Conservation (phyloP, 2,797 vertebrate genomes). For the Pseudochromis fuscus region DNA sequence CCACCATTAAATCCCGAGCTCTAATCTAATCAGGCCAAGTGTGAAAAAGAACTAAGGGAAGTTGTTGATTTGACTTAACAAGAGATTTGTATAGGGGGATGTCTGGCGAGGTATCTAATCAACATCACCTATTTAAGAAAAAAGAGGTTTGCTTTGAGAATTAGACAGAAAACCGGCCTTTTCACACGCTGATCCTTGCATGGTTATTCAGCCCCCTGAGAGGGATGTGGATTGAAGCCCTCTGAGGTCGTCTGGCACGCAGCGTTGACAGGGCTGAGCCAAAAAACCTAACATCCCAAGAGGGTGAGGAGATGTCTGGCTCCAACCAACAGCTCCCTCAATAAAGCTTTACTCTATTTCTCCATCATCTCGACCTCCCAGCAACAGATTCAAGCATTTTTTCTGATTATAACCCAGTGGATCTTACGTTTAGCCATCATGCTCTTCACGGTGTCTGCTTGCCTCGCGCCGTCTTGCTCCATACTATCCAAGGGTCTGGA, state of each 20-base stretch:
- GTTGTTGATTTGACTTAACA: constrained; percentile 87
- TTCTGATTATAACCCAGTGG: too few relatives aligned
- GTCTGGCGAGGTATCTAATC: constrained; percentile 86
- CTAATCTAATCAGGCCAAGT: constrained; percentile 78
- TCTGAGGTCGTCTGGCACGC: constrained; percentile 80
- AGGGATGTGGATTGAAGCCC: constrained; percentile 84
- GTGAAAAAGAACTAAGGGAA: constrained; percentile 83
- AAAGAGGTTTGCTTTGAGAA: constrained; percentile 84
- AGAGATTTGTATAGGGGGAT: constrained; percentile 86
- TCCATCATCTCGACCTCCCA: too few relatives aligned
- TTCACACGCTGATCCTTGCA: constrained; percentile 81
- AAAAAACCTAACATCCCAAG: constrained; percentile 40
- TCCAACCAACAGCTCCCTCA: neutral
- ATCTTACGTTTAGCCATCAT: constrained; percentile 87
- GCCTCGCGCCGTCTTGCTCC: constrained; percentile 65
- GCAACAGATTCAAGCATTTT: too few relatives aligned
- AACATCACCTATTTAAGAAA: constrained; percentile 83
- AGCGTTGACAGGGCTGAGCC: constrained; percentile 73
- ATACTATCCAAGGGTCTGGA: constrained; percentile 62
- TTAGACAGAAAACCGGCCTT: constrained; percentile 78
- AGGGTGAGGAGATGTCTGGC: neutral
- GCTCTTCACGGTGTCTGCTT: constrained; percentile 87
- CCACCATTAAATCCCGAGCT: constrained; percentile 68
- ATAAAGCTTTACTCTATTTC: too few relatives aligned
- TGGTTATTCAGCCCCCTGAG: constrained; percentile 65